Percentiles rank a stretch among this genome's conserved stretches.
Evolutionary conservation across 2,888 invertebrate species (phyloP).

Genomic region (Dynastes maya): DNA sequence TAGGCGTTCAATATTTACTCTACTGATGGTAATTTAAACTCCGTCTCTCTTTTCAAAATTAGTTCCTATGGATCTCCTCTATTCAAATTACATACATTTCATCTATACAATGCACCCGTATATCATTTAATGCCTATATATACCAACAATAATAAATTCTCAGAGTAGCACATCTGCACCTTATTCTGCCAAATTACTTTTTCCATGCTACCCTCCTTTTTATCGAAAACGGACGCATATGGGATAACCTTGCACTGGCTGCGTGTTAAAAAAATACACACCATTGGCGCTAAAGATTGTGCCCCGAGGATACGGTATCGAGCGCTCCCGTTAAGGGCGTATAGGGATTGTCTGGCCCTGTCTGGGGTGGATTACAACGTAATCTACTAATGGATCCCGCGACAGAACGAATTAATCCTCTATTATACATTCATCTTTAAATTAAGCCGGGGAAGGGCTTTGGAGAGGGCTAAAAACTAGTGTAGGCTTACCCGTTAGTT

Average conservation of each 20-base stretch:
- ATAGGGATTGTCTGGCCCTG: background rate
- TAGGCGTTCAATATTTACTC: too few species aligned
- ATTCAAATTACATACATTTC: background rate
- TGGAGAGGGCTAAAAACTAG: conserved; percentile 27
- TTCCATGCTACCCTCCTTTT: conserved; percentile 14
- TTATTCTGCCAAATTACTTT: conserved; percentile 22
- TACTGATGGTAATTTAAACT: too few species aligned
- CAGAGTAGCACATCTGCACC: conserved; percentile 33
- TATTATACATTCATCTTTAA: conserved; percentile 47
- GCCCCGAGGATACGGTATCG: background rate
- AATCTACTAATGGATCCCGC: conserved; percentile 47
- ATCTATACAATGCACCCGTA: background rate
- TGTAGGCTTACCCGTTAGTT: background rate
- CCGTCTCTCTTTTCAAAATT: too few species aligned
- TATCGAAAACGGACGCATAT: conserved; percentile 32
- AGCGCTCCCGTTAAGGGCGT: background rate
- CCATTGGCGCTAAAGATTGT: conserved; percentile 35
- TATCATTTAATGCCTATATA: background rate
- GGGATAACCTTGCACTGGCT: background rate
- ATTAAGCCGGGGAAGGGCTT: conserved; percentile 28
- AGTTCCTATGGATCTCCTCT: background rate
- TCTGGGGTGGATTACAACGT: conserved; percentile 42
- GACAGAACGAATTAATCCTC: conserved; percentile 43
- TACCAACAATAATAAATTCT: conserved; percentile 17
- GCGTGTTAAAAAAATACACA: conserved; percentile 21